Conservation (phyloP, 2,797 vertebrate species). For the Artibeus lituratus region DNA sequence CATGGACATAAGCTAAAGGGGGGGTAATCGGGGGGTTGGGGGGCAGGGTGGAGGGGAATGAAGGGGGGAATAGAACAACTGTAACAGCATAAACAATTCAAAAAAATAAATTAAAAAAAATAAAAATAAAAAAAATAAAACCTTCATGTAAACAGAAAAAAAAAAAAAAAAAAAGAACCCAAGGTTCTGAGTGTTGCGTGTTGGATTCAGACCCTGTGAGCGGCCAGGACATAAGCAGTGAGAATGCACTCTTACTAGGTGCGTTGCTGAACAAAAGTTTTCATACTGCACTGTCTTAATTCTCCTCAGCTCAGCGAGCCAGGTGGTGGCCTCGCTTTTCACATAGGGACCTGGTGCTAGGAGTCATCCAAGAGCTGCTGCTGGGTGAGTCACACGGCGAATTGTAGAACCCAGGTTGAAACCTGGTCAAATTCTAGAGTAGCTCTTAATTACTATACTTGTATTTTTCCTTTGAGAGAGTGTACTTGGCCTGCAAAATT, state of each 20-base stretch:
- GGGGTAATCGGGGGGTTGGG: no score
- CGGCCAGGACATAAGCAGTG: not conserved
- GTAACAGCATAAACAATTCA: no score
- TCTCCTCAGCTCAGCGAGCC: not conserved
- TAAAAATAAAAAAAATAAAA: no score
- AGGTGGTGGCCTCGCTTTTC: not conserved
- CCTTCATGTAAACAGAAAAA: no score
- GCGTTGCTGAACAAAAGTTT: not conserved
- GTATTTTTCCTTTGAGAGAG: not conserved
- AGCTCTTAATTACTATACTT: not conserved
- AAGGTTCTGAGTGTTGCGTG: not conserved
- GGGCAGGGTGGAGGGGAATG: no score
- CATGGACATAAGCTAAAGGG: no score
- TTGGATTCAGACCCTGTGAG: not conserved
- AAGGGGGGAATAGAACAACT: no score
- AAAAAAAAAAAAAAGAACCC: no score
- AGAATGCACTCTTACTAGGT: not conserved
- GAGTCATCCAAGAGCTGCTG: accelerated
- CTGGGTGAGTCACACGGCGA: not conserved
- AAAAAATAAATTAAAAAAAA: no score
- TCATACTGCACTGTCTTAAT: accelerated
- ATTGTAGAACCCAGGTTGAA: not conserved
- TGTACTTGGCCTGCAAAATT: not conserved
- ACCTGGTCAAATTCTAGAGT: not conserved
- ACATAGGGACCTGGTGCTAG: not conserved